Percentiles rank a stretch among this genome's conserved stretches.
Conservation (phyloP, 1,140 invertebrate species). For the Microplitis demolitor region DNA sequence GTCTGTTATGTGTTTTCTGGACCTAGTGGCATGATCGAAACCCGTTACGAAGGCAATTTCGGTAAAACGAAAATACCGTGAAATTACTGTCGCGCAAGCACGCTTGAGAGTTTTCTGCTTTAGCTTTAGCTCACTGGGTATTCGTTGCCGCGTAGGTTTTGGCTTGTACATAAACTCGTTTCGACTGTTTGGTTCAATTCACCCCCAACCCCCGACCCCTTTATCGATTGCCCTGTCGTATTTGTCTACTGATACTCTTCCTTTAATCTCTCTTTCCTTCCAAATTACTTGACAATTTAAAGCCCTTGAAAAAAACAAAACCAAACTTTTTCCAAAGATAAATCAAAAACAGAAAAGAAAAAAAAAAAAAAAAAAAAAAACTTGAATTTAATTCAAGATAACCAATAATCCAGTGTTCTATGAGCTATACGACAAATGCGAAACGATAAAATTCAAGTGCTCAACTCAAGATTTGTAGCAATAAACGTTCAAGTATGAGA, state of each 20-base stretch:
- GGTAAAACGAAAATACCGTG: constrained; percentile 18
- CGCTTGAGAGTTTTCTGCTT: no score
- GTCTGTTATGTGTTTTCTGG: neutral
- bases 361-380: neutral
- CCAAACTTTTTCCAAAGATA: no score
- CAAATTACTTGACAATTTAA: no score
- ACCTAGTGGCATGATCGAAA: constrained; percentile 12
- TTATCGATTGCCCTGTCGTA: no score
- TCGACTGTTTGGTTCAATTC: no score
- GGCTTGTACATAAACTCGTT: no score
- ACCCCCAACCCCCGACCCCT: no score
- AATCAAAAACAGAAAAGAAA: neutral
- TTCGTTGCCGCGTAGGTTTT: no score
- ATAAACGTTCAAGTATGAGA: constrained; percentile 5
- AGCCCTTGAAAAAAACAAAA: no score
- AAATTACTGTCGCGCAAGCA: constrained; percentile 17
- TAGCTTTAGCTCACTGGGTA: neutral
- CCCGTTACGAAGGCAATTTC: constrained; percentile 19
- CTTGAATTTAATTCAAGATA: neutral
- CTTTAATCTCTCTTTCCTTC: no score
- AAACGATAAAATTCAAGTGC: neutral
- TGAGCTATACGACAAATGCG: neutral
- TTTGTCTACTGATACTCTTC: no score
- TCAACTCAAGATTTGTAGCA: constrained; percentile 12
- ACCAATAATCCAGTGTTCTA: neutral